Evolutionary conservation across 2,113 vertebrate species (phyloP), one percentile per base, ranked within the genome.

Genomic region (Saguinus midas): DNA sequence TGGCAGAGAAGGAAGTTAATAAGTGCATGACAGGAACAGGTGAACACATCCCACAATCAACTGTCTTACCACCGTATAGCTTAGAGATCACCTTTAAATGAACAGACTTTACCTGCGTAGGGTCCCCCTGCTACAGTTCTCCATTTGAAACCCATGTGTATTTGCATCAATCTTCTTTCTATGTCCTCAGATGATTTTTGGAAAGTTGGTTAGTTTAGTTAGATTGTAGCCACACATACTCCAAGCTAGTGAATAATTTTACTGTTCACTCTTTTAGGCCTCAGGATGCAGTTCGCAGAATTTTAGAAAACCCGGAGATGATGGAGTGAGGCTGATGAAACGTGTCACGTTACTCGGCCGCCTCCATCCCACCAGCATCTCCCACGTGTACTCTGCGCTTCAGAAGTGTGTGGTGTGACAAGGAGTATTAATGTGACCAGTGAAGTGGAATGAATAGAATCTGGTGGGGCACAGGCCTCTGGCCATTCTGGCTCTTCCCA

Each of bases 21-120:
- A 75, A 25, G 12, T 48, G 37, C 55, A 64, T 45, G 87, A 70
- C 12, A 40, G 45, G 75, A 66, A 29, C 18, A 75, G 58, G 35
- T 12, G 12, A 43, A 57, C n/a, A 40, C 9, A 40, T 25, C 18
- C 18, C 50, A 48, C 80, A 45, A 6, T 10, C 29, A 35, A 2
- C 1, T 4, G 6, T 48, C 48, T 9, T 10, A n/a, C 13, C 23
- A 3, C 14, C 9, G 11, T 6, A 5, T 20, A 17, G 1, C n/a
- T 29, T 17, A 16, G 55, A 72, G 75, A 76, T 16, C 21, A 73
- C 27, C 45, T 48, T 13, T 23, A 48, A 32, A 64, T 32, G 12
- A 27, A 55, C 21, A 5, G 72, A 9, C 0, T 8, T 35, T 78
- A 3, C 29, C 81, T 92, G 58, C 20, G 81, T 23, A 12, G 23